Conservation (phyloP, 1,140 invertebrate species). For the Drosophila saltans region DNA sequence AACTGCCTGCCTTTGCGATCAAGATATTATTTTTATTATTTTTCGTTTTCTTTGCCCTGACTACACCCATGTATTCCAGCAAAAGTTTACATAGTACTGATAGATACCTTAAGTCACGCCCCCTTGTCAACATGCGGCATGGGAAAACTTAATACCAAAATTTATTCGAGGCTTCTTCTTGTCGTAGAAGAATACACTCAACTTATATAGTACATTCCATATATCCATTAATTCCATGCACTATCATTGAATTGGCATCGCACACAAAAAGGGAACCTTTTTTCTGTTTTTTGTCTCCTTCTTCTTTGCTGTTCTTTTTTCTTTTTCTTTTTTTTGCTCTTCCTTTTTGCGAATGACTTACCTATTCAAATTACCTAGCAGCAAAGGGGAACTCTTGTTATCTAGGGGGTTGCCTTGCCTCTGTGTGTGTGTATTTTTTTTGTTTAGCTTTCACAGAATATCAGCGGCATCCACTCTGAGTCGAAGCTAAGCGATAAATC, state of each 20-base stretch:
- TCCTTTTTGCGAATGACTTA: constrained; percentile 26
- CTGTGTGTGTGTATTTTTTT: constrained; percentile 39
- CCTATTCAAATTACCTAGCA: constrained; percentile 69
- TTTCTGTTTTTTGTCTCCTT: constrained; percentile 11
- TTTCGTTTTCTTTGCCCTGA: background rate
- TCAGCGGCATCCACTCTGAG: constrained; percentile 63
- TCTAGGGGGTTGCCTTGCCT: constrained; percentile 24
- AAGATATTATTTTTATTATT: no score
- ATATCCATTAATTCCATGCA: constrained; percentile 69
- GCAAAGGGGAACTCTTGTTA: constrained; percentile 18
- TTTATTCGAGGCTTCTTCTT: constrained; percentile 48
- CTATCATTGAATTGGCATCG: constrained; percentile 72
- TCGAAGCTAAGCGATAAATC: constrained; percentile 63
- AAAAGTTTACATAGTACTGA: constrained; percentile 12
- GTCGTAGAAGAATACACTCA: constrained; percentile 23
- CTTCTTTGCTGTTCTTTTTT: constrained; percentile 41
- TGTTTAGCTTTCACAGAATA: constrained; percentile 54
- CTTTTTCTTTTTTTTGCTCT: background rate
- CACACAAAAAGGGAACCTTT: background rate
- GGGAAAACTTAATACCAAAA: constrained; percentile 56
- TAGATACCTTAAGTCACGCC: constrained; percentile 25
- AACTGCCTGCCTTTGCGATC: no score
- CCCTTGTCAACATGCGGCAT: background rate
- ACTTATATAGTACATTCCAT: constrained; percentile 28
- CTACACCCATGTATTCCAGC: constrained; percentile 44